Evolutionary conservation across 2,113 vertebrate genomes (phyloP).

Genomic region (Sphyrna mokarran): DNA sequence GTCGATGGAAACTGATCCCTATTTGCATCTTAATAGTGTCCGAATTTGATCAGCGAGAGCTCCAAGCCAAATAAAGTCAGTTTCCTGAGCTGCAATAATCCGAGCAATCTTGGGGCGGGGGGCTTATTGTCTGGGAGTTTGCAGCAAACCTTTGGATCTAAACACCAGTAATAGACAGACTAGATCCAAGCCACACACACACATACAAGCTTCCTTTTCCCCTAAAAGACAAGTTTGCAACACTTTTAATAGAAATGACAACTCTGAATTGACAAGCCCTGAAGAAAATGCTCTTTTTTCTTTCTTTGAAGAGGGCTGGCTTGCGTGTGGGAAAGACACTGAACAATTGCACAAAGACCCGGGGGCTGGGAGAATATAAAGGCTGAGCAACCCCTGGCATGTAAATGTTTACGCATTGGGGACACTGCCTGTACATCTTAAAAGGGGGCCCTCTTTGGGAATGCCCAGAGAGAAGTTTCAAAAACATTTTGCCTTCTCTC

Average conservation of each 20-base stretch:
- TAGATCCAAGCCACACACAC: neutral
- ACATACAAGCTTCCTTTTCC: neutral
- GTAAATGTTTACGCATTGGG: slow-evolving; percentile 10
- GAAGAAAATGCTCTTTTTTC: neutral
- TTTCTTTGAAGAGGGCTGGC: neutral
- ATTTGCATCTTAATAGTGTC: neutral
- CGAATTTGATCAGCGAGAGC: no score
- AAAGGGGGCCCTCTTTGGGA: neutral
- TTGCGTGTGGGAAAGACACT: neutral
- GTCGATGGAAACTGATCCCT: neutral
- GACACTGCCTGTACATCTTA: slow-evolving; percentile 29
- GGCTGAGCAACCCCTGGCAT: neutral
- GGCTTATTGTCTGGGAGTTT: neutral
- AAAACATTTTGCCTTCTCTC: neutral
- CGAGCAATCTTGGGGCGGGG: no score
- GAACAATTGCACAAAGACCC: neutral
- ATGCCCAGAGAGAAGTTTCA: neutral
- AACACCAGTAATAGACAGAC: neutral
- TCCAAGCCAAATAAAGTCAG: neutral
- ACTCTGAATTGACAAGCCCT: neutral
- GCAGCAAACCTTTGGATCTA: neutral
- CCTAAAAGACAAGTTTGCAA: neutral
- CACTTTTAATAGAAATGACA: neutral
- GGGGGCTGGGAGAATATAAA: neutral
- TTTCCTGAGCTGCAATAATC: neutral